phyloP scores from a whole-genome alignment of 2,113 vertebrate species.

The Corvus hawaiiensis region DNA sequence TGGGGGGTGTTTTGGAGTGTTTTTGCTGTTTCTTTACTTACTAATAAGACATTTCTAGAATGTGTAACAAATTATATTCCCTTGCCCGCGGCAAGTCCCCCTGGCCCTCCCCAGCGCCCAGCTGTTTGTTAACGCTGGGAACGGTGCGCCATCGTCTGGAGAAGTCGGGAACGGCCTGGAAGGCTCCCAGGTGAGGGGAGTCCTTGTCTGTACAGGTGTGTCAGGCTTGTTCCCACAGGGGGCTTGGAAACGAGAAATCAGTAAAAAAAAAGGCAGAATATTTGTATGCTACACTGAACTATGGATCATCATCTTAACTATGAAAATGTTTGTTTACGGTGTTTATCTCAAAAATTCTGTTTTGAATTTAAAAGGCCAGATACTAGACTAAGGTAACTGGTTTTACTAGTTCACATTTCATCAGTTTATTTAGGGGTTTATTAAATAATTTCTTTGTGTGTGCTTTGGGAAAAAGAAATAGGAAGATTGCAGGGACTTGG shows the following conservation, averaged over 20 bases:
- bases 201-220: rapidly evolving
- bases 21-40: not conserved
- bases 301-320: not conserved
- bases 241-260: not conserved
- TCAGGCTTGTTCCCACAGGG: not conserved
- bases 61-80: rapidly evolving
- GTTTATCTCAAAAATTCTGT: not conserved
- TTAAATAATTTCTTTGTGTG: not conserved
- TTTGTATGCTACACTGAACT: not conserved
- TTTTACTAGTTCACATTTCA: not conserved
- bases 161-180: not conserved
- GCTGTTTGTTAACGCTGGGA: not conserved
- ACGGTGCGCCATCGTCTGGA: conserved; percentile 1
- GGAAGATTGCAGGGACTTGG: not conserved
- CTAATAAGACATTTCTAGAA: not conserved
- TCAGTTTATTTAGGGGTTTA: not conserved
- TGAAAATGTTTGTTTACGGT: not conserved
- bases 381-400: not conserved
- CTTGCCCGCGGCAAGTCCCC: rapidly evolving
- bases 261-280: not conserved
- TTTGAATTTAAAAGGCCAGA: not conserved
- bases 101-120: rapidly evolving
- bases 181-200: rapidly evolving
- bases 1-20: not conserved
- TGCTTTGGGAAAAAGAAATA: not conserved